Conservation (phyloP, 2,888 invertebrate genomes). For the Ochropacha duplaris region DNA sequence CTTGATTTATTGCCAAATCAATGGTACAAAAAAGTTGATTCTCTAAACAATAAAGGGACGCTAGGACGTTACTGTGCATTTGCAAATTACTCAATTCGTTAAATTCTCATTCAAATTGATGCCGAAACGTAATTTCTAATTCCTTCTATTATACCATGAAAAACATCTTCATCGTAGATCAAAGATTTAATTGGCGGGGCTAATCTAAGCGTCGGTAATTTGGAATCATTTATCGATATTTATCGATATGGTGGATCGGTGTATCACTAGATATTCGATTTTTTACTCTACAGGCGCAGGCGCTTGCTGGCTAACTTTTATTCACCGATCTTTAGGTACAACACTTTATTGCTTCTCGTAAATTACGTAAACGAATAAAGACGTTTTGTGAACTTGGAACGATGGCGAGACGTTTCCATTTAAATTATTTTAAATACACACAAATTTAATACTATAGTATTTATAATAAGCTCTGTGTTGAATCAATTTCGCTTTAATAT, state of each 20-base stretch:
- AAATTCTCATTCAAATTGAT: neutral
- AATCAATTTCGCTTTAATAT: constrained; percentile 64
- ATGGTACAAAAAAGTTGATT: constrained; percentile 11
- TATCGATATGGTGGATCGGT: constrained; percentile 36
- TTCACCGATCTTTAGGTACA: constrained; percentile 71
- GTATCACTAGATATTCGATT: constrained; percentile 41
- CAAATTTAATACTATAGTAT: constrained; percentile 52
- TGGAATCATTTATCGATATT: constrained; percentile 18
- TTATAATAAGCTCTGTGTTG: constrained; percentile 66
- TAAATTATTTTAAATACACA: constrained; percentile 72
- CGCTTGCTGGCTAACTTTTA: constrained; percentile 66
- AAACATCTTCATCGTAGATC: constrained; percentile 3
- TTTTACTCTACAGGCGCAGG: constrained; percentile 63
- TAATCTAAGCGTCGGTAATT: constrained; percentile 29
- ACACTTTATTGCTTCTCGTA: constrained; percentile 70
- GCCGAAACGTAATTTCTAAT: neutral
- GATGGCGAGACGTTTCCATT: constrained; percentile 69
- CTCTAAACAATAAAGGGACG: neutral
- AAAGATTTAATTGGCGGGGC: constrained; percentile 29
- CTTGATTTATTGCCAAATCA: neutral
- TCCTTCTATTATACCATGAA: constrained; percentile 2
- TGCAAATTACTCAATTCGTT: constrained; percentile 12
- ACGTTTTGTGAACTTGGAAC: constrained; percentile 68
- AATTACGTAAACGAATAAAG: constrained; percentile 73
- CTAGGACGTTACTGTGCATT: neutral